These are phyloP conservation scores for Acanthopagrus latus DNA, from an alignment of 2,797 vertebrate genomes.

Conservation along the genomic window DNA sequence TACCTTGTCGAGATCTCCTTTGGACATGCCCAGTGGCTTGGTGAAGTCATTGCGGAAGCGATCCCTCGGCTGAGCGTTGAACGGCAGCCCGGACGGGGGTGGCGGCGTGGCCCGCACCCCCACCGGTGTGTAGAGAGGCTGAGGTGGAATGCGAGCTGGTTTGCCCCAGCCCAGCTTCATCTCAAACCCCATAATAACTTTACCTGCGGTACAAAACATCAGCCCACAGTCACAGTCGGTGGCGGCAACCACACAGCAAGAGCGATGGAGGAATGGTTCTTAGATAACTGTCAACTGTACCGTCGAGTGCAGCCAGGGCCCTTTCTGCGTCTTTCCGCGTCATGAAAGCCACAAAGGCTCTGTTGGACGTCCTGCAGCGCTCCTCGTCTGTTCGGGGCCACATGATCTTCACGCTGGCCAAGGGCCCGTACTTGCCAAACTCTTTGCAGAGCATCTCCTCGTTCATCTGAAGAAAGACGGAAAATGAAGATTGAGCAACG, in stretches of 20 bases:
- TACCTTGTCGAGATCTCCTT: slow-evolving; percentile 88
- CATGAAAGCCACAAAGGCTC: slow-evolving; percentile 90
- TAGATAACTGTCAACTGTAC: slow-evolving; percentile 58
- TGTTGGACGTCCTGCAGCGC: slow-evolving; percentile 85
- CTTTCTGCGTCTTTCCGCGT: slow-evolving; percentile 88
- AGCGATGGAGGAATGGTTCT: neutral
- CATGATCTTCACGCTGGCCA: slow-evolving; percentile 91
- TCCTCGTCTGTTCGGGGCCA: slow-evolving; percentile 90
- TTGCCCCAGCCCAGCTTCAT: slow-evolving; percentile 91
- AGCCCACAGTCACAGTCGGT: neutral
- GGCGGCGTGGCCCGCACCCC: slow-evolving; percentile 85
- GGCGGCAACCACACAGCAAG: too few species aligned
- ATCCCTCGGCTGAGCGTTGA: slow-evolving; percentile 88
- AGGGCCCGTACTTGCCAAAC: slow-evolving; percentile 88
- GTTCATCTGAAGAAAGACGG: slow-evolving; percentile 82
- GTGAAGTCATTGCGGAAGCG: slow-evolving; percentile 89
- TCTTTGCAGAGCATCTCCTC: slow-evolving; percentile 90
- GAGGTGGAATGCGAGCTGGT: slow-evolving; percentile 88
- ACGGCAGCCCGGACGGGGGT: slow-evolving; percentile 88
- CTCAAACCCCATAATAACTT: slow-evolving; percentile 89
- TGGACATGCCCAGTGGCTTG: slow-evolving; percentile 82
- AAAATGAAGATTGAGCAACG: neutral
- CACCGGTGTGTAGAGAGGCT: slow-evolving; percentile 88
- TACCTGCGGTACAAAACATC: slow-evolving; percentile 75
- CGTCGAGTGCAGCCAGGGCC: slow-evolving; percentile 86